Conservation (phyloP, 2,888 invertebrate genomes). For the Sarcophaga variegata region DNA sequence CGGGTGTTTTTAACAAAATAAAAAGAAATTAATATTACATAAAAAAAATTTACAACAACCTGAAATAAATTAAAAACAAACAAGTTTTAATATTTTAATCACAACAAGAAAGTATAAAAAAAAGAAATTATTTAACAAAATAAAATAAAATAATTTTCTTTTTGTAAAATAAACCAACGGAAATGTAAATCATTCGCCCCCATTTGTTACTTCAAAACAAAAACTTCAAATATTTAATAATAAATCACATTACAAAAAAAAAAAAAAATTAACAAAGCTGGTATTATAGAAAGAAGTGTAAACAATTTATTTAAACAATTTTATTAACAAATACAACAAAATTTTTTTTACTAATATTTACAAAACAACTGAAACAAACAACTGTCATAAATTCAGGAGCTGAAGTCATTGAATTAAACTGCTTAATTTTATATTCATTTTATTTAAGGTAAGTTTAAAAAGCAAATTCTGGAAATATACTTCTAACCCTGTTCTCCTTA, state of each 20-base stretch:
- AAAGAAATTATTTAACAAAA: constrained; percentile 16
- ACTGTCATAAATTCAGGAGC: neutral
- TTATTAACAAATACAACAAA: neutral
- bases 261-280: constrained; percentile 50
- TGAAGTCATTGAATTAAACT: neutral
- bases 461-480: neutral
- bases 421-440: neutral
- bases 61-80: constrained; percentile 50
- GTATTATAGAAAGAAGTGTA: neutral
- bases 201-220: constrained; percentile 59
- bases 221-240: constrained; percentile 24
- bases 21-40: constrained; percentile 33
- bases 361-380: neutral
- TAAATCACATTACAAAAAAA: constrained; percentile 36
- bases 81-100: constrained; percentile 43
- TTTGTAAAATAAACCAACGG: constrained; percentile 72
- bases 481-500: neutral
- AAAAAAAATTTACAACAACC: constrained; percentile 28
- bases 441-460: neutral
- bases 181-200: constrained; percentile 81
- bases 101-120: constrained; percentile 14
- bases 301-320: neutral
- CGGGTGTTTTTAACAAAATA: constrained; percentile 37
- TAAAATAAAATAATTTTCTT: constrained; percentile 33
- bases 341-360: neutral